These are phyloP conservation scores for Pampus argenteus DNA, from an alignment of 2,797 vertebrate species.

Conservation along the genomic window DNA sequence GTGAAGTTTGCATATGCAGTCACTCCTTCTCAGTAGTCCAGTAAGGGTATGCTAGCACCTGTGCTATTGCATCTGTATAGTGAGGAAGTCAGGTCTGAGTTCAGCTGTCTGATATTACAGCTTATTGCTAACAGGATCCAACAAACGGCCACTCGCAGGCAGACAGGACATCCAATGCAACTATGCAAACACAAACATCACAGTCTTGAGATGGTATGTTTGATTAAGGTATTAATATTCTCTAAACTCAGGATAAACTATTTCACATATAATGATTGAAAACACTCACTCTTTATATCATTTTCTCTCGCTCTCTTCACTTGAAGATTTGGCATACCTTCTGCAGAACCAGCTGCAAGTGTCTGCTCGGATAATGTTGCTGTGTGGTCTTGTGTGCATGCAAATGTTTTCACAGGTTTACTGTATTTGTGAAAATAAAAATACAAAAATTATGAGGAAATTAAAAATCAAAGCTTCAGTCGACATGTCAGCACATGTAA, in stretches of 20 bases:
- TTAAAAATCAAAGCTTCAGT: constrained; percentile 46
- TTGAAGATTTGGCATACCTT: constrained; percentile 77
- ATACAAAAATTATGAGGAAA: constrained; percentile 66
- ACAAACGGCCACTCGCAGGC: constrained; percentile 64
- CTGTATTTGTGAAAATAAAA: constrained; percentile 67
- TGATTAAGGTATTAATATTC: constrained; percentile 51
- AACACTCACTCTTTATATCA: constrained; percentile 45
- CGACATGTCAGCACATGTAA: constrained; percentile 50
- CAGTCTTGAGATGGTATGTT: constrained; percentile 66
- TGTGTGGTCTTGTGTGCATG: constrained; percentile 59
- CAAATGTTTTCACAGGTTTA: constrained; percentile 72
- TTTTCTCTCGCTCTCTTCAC: constrained; percentile 55
- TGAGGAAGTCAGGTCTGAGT: constrained; percentile 70
- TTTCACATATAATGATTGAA: constrained; percentile 58
- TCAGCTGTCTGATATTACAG: constrained; percentile 75
- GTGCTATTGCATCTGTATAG: constrained; percentile 76
- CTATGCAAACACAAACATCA: constrained; percentile 73
- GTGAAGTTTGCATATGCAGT: constrained; percentile 77
- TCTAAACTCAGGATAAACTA: constrained; percentile 56
- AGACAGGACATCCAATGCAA: constrained; percentile 64
- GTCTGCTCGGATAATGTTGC: constrained; percentile 49
- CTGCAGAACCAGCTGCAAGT: constrained; percentile 82
- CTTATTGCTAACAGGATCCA: constrained; percentile 80
- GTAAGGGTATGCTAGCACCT: constrained; percentile 73
- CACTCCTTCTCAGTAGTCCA: constrained; percentile 60